phyloP scores from a whole-genome alignment of 2,888 invertebrate genomes.

The Pristionchus japonicus region DNA sequence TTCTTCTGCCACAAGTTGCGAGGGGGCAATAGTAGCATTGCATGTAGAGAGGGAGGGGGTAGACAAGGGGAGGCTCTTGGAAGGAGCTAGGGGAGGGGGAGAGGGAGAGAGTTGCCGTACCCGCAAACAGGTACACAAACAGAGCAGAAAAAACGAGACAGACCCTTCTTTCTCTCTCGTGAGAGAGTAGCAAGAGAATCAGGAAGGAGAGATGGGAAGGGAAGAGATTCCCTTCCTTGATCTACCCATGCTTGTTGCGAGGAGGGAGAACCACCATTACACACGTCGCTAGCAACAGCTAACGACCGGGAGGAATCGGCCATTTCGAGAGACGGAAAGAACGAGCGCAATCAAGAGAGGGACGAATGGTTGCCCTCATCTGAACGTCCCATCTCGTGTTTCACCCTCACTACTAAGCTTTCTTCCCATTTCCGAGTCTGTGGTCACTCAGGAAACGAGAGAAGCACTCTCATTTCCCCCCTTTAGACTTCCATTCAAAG shows the following conservation, averaged over 20 bases:
- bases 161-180: background rate
- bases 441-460: background rate
- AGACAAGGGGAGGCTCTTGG: slow-evolving; percentile 17
- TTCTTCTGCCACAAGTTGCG: slow-evolving; percentile 19
- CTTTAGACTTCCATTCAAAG: background rate
- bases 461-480: background rate
- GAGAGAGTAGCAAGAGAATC: slow-evolving; percentile 27
- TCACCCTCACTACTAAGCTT: background rate
- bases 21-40: background rate
- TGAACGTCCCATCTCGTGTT: background rate
- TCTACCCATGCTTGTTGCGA: background rate
- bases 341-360: background rate
- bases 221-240: background rate
- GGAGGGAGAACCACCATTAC: background rate
- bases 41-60: background rate
- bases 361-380: background rate
- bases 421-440: background rate
- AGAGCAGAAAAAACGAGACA: slow-evolving; percentile 37
- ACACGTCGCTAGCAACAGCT: background rate
- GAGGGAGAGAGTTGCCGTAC: background rate
- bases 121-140: slow-evolving; percentile 39
- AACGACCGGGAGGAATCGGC: background rate
- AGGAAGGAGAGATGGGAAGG: background rate
- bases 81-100: background rate
- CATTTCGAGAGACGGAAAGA: slow-evolving; percentile 6